Percentiles rank a stretch among this genome's conserved stretches.
Conservation (phyloP, 2,888 invertebrate species). For the Dasypolia templi region DNA sequence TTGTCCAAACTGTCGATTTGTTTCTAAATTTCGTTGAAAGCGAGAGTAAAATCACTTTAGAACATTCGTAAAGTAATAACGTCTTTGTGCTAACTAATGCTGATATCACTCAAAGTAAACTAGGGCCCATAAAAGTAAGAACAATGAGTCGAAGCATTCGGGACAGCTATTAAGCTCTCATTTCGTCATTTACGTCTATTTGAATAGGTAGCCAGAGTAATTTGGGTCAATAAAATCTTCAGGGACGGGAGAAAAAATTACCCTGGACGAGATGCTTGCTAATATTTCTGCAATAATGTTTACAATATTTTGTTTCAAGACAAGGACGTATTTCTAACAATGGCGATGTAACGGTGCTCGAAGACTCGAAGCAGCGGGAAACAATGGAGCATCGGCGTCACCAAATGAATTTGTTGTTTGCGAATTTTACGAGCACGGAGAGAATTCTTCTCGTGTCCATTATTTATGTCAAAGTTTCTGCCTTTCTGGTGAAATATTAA, state of each 20-base stretch:
- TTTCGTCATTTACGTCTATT: constrained; percentile 63
- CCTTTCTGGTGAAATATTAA: constrained; percentile 20
- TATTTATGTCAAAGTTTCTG: constrained; percentile 42
- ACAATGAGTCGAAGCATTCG: constrained; percentile 50
- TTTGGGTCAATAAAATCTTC: constrained; percentile 68
- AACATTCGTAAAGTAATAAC: constrained; percentile 54
- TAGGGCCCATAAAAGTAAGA: constrained; percentile 51
- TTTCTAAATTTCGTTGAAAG: constrained; percentile 34
- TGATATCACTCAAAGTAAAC: constrained; percentile 56
- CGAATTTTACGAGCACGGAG: constrained; percentile 61
- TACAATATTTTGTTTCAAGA: constrained; percentile 59
- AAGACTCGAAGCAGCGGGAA: constrained; percentile 55
- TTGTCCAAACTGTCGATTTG: constrained; percentile 35
- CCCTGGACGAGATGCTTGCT: constrained; percentile 58
- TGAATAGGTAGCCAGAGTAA: constrained; percentile 70
- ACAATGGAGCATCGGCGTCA: constrained; percentile 67
- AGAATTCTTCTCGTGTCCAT: constrained; percentile 50
- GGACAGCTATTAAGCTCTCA: constrained; percentile 61
- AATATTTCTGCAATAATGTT: constrained; percentile 59
- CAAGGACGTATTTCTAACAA: constrained; percentile 61
- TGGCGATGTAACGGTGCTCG: constrained; percentile 66
- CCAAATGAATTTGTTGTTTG: constrained; percentile 67
- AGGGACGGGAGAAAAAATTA: constrained; percentile 53
- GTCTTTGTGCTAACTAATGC: constrained; percentile 54
- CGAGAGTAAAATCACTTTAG: constrained; percentile 37